Conservation (phyloP, 2,797 vertebrate species). For the Choloepus didactylus region DNA sequence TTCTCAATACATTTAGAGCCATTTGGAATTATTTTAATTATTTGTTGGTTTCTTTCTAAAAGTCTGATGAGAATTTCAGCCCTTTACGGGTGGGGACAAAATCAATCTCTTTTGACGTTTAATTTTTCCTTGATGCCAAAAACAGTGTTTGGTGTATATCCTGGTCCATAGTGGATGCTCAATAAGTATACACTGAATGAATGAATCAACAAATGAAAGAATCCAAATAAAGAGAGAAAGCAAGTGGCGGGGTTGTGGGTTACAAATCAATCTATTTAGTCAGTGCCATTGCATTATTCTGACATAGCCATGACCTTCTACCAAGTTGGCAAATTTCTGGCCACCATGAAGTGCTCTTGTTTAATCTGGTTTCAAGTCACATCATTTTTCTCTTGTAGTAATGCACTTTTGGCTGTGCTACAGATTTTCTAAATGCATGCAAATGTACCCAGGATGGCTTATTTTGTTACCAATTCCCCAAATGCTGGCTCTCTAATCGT, state of each 20-base stretch:
- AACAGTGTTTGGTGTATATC: neutral
- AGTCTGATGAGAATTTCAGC: neutral
- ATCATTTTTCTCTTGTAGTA: constrained; percentile 59
- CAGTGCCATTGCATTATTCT: neutral
- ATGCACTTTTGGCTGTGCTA: constrained; percentile 78
- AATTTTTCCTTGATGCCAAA: neutral
- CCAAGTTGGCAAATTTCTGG: constrained; percentile 52
- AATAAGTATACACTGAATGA: neutral
- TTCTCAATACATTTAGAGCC: neutral
- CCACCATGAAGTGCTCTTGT: neutral
- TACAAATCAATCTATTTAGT: neutral
- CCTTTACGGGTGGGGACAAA: neutral
- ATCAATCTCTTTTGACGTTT: neutral
- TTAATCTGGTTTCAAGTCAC: constrained; percentile 72
- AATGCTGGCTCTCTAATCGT: constrained; percentile 95
- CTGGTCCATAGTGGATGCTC: neutral
- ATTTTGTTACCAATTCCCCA: constrained; percentile 93
- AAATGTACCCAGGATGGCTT: constrained; percentile 94
- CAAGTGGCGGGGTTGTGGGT: neutral
- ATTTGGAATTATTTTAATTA: neutral
- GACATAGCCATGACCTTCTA: neutral
- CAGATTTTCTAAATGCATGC: constrained; percentile 95
- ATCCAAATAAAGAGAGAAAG: neutral
- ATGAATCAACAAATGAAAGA: neutral
- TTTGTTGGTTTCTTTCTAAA: neutral